Evolutionary conservation across 1,140 invertebrate genomes (phyloP), one percentile per base, ranked within the genome.

Genomic region (Calycopis cecrops): DNA sequence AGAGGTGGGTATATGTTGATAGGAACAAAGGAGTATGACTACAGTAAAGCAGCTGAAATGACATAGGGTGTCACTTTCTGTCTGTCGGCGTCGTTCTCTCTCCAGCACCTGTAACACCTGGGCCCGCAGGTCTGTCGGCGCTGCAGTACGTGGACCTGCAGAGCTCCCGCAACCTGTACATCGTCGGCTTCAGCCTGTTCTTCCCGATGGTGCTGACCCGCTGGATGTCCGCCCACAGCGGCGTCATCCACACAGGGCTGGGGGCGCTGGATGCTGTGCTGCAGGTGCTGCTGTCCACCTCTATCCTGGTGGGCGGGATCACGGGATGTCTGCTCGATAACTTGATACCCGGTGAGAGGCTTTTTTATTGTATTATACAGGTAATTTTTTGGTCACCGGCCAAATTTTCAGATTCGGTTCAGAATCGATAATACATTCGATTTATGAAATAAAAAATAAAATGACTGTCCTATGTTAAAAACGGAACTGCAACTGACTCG

Each of bases 131-230:
- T 60, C 79, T 97, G 0, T 96, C 95, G 0, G 93, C 94, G 12
- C 88, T 97, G 9, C 94, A 96, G 71, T 95, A 94, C 68, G 91
- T 97, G 16, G 90, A 96, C 71, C 80, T 97, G 28, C 94, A 94
- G 71, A 96, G 94, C 10, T 90, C 94, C 0, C 88, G 94, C 55
- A 97, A 97, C 87, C 82, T 97, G 3, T 96, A 96, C 73, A 94
- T 97, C 53, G 90, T 97, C n/a, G 96, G 96, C 10, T 92, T 97
- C 61, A 95, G 95, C 8, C 90, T 97, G 35, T 96, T 97, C 76
- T 94, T 96, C 62, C 94, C 94, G 7, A 72, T 96, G 76, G 94
- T 94, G 6, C 73, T 96, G 37, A 94, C 94, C 1, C 90, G 92
- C 60, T 96, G 94, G 94, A 91, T 95, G 89, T 88, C 91, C 10